phyloP scores from a whole-genome alignment of 2,888 invertebrate species.

The Azorinus chamasolen region DNA sequence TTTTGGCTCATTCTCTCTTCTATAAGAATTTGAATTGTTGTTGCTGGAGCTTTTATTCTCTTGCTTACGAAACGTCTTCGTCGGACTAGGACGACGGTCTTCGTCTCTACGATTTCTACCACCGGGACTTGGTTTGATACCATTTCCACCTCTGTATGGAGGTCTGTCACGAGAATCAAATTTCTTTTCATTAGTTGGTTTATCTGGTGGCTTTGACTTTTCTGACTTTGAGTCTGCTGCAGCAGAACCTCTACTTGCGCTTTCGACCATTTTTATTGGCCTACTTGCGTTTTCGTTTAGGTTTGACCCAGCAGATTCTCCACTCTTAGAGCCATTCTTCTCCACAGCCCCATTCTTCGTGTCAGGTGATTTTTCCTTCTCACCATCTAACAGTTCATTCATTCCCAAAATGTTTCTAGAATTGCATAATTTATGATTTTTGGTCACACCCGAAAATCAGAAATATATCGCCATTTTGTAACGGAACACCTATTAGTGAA shows the following conservation, averaged over 20 bases:
- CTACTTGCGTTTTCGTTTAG: slow-evolving; percentile 76
- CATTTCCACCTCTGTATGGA: slow-evolving; percentile 53
- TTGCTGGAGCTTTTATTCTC: slow-evolving; percentile 27
- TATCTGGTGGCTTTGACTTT: slow-evolving; percentile 52
- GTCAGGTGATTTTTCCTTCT: slow-evolving; percentile 72
- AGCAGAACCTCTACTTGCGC: slow-evolving; percentile 36
- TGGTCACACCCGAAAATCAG: no score
- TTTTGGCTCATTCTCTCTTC: slow-evolving; percentile 39
- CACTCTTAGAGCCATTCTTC: slow-evolving; percentile 45
- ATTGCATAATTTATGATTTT: slow-evolving; percentile 16
- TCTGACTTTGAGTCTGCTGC: slow-evolving; percentile 49
- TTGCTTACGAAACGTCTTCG: slow-evolving; percentile 40
- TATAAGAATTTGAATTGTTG: slow-evolving; percentile 33
- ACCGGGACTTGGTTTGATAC: slow-evolving; percentile 53
- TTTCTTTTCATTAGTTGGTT: slow-evolving; percentile 45
- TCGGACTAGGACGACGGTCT: slow-evolving; percentile 64
- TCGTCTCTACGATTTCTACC: slow-evolving; percentile 65
- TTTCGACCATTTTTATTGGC: slow-evolving; percentile 65
- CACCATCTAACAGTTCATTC: slow-evolving; percentile 78
- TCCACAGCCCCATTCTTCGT: slow-evolving; percentile 66
- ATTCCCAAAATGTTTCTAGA: slow-evolving; percentile 53
- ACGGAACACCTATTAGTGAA: slow-evolving; percentile 6
- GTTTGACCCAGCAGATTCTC: slow-evolving; percentile 67
- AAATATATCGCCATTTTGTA: slow-evolving; percentile 22
- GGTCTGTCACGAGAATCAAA: slow-evolving; percentile 43